Percentiles rank a stretch among this genome's conserved stretches.
Conservation (phyloP, 2,888 invertebrate species). For the Anorthoa munda region DNA sequence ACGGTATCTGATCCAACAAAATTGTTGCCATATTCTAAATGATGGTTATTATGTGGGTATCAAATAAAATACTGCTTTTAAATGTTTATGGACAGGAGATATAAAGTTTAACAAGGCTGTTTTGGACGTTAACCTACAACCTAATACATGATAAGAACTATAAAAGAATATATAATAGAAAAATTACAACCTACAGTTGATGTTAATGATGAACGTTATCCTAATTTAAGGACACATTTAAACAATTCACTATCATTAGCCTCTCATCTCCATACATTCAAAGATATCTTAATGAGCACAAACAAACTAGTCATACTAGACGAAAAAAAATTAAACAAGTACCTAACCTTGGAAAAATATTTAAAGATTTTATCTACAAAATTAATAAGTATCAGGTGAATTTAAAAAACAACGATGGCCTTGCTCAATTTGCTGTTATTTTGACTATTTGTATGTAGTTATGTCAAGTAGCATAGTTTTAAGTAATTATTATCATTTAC, state of each 20-base stretch:
- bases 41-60: conserved; percentile 57
- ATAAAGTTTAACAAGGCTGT: background rate
- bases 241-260: conserved; percentile 27
- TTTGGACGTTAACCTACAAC: background rate
- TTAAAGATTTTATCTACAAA: conserved; percentile 54
- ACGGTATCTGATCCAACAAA: conserved; percentile 59
- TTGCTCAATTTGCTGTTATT: conserved; percentile 28
- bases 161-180: background rate
- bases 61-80: conserved; percentile 55
- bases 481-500: conserved; percentile 58
- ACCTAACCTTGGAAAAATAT: conserved; percentile 43
- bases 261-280: conserved; percentile 15
- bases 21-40: conserved; percentile 65
- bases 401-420: conserved; percentile 34
- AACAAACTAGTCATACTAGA: conserved; percentile 16
- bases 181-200: background rate
- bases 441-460: conserved; percentile 37
- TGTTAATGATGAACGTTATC: background rate
- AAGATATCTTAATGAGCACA: conserved; percentile 38
- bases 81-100: conserved; percentile 18
- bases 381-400: conserved; percentile 48
- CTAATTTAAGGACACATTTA: conserved; percentile 1
- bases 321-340: conserved; percentile 32
- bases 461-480: conserved; percentile 36
- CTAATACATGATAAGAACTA: background rate